These are phyloP conservation scores for Vidua chalybeata DNA, from an alignment of 2,113 vertebrate species.

Conservation along the genomic window DNA sequence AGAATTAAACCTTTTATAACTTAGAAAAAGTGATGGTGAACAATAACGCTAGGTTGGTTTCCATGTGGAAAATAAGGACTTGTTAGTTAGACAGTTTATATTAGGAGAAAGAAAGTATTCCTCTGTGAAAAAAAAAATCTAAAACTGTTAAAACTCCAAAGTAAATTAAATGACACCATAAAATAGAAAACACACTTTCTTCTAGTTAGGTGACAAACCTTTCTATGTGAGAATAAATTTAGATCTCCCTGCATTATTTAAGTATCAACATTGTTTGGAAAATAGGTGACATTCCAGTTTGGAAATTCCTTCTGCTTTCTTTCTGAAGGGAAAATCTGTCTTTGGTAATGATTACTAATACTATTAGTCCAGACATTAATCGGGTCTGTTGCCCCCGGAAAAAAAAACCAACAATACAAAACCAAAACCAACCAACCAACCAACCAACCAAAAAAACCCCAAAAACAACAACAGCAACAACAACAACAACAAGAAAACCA, in stretches of 20 bases:
- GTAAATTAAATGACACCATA: neutral
- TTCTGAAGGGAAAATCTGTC: neutral
- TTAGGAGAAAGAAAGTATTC: neutral
- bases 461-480: neutral
- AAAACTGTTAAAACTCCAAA: neutral
- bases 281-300: neutral
- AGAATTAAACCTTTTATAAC: neutral
- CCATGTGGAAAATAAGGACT: neutral
- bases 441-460: accelerated
- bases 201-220: neutral
- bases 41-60: neutral
- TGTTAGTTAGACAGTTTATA: neutral
- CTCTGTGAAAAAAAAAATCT: neutral
- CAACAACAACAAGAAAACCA: too few species aligned
- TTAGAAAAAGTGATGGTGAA: neutral
- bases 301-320: neutral
- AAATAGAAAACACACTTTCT: neutral
- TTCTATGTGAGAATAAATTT: neutral
- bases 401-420: neutral
- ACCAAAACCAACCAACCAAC: neutral
- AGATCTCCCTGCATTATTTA: neutral
- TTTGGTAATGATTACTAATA: neutral
- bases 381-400: too few species aligned
- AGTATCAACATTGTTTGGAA: neutral
- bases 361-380: neutral